Evolutionary conservation across 2,113 vertebrate genomes (phyloP).

Genomic region (Toxostoma redivivum): DNA sequence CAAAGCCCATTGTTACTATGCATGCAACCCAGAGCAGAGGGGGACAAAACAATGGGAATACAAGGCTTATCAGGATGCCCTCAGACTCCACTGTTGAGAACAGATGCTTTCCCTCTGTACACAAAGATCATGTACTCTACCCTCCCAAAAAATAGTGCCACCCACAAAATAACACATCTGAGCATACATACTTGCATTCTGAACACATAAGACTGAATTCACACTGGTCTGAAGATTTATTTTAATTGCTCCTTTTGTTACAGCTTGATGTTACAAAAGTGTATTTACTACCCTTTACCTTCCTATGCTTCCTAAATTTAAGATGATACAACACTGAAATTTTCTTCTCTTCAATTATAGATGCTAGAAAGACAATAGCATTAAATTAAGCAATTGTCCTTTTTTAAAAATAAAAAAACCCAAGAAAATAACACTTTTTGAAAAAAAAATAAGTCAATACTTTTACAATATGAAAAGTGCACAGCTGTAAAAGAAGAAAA

Average conservation of each 20-base stretch:
- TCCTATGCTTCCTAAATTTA: background rate
- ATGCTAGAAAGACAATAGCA: background rate
- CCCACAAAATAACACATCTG: background rate
- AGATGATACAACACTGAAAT: background rate
- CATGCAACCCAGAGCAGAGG: background rate
- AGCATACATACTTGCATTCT: background rate
- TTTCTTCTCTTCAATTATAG: background rate
- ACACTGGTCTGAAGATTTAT: background rate
- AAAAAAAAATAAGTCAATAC: background rate
- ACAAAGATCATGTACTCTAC: background rate
- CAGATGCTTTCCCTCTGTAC: background rate
- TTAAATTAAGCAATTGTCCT: background rate
- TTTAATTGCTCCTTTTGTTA: background rate
- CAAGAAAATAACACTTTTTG: background rate
- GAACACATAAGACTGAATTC: background rate
- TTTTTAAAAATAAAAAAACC: background rate
- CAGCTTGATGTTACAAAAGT: background rate
- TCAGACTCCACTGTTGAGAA: background rate
- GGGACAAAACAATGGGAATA: background rate
- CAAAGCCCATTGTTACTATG: background rate
- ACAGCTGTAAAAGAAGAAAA: background rate
- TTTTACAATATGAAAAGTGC: background rate
- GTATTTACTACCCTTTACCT: background rate
- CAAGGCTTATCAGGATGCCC: background rate
- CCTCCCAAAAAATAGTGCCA: background rate